Conservation (phyloP, 2,797 vertebrate genomes). For the Xenopus petersii region DNA sequence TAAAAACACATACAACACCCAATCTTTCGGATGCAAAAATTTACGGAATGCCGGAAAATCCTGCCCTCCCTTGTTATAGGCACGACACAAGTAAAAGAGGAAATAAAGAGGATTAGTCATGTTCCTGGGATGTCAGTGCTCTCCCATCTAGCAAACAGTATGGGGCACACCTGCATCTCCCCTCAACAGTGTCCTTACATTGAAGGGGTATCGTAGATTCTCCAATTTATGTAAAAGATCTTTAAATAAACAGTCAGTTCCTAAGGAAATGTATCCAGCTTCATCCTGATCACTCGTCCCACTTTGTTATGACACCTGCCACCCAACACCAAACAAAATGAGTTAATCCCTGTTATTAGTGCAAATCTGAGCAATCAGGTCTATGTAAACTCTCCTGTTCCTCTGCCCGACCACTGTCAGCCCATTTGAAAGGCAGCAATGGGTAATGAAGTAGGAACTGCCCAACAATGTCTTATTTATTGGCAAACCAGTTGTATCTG, state of each 20-base stretch:
- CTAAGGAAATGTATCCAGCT: conserved; percentile 24
- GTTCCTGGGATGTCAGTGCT: background rate
- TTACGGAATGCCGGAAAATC: background rate
- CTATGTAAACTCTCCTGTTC: conserved; percentile 11
- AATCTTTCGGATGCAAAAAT: background rate
- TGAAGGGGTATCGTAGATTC: conserved; percentile 12
- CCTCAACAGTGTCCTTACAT: background rate
- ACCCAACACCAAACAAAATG: conserved; percentile 18
- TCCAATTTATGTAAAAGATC: conserved; percentile 21
- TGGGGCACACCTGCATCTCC: conserved; percentile 4
- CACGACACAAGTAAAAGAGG: background rate
- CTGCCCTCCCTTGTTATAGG: background rate
- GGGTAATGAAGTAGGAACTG: background rate
- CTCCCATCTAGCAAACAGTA: background rate
- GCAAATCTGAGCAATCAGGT: conserved; percentile 30
- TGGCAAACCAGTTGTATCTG: too few species aligned
- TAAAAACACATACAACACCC: background rate
- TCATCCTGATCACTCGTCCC: conserved; percentile 21
- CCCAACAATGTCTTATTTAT: too few species aligned
- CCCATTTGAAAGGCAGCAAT: background rate
- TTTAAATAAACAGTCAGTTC: conserved; percentile 42
- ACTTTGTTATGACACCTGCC: conserved; percentile 45
- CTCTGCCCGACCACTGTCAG: background rate
- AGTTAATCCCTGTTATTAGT: conserved; percentile 32
- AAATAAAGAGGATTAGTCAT: background rate